These are phyloP conservation scores for Volucella inanis DNA, from an alignment of 2,888 invertebrate species.

Conservation along the genomic window DNA sequence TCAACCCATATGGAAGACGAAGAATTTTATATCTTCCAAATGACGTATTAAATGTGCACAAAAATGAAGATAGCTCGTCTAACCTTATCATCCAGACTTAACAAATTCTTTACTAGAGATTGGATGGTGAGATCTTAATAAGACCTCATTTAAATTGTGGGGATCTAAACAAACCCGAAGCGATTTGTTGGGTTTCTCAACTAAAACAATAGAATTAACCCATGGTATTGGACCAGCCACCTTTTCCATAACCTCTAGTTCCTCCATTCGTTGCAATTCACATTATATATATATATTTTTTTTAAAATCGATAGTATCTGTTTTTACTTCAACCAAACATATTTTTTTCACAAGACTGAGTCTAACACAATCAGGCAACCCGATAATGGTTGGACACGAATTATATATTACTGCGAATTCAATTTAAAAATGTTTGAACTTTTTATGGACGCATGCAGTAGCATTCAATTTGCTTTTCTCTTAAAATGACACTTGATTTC, in stretches of 20 bases:
- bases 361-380: no score
- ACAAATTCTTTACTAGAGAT: slow-evolving; percentile 43
- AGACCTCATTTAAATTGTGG: slow-evolving; percentile 60
- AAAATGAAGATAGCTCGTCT: slow-evolving; percentile 63
- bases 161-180: slow-evolving; percentile 67
- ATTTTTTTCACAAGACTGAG: no score
- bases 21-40: slow-evolving; percentile 70
- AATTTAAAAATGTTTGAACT: no score
- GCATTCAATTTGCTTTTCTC: no score
- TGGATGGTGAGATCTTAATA: slow-evolving; percentile 50
- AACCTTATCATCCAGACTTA: slow-evolving; percentile 70
- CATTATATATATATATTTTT: no score
- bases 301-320: no score
- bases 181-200: slow-evolving; percentile 58
- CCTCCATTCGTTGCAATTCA: slow-evolving; percentile 10
- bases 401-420: no score
- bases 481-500: no score
- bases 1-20: slow-evolving; percentile 52
- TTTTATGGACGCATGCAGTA: no score
- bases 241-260: slow-evolving; percentile 27
- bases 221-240: slow-evolving; percentile 67
- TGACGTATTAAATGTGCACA: slow-evolving; percentile 74
- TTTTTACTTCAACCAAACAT: no score
- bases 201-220: slow-evolving; percentile 68
- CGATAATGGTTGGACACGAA: no score